Conservation (phyloP, 2,888 invertebrate species). For the Caenorhabditis sp. region DNA sequence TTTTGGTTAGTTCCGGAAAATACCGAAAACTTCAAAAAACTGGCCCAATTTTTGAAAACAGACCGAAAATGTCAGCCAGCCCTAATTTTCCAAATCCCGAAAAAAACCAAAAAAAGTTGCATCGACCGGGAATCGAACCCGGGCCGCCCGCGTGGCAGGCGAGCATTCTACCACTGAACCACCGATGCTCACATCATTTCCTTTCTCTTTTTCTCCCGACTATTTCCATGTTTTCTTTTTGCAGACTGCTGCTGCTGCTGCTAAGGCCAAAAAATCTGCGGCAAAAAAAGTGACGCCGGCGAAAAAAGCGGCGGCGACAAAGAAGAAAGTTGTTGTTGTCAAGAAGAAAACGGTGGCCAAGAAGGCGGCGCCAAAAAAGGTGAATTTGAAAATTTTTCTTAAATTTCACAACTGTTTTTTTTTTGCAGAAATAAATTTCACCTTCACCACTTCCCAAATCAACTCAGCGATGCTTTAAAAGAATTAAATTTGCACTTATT, state of each 20-base stretch:
- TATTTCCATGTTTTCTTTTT: background rate
- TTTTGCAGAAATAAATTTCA: no score
- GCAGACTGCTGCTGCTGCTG: no score
- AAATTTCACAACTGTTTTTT: no score
- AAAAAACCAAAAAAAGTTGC: slow-evolving; percentile 35
- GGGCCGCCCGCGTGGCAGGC: slow-evolving; percentile 70
- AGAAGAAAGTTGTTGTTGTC: background rate
- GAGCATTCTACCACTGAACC: slow-evolving; percentile 70
- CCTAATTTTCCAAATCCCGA: no score
- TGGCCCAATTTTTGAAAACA: no score
- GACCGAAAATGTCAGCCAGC: no score
- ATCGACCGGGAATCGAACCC: slow-evolving; percentile 69
- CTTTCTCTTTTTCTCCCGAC: no score
- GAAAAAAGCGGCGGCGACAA: background rate
- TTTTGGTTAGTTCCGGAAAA: no score
- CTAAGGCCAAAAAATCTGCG: background rate
- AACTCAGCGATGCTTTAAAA: background rate
- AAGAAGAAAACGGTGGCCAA: background rate
- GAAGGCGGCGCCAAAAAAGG: background rate
- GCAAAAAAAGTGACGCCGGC: background rate
- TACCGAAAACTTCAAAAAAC: no score
- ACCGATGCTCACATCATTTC: slow-evolving; percentile 56
- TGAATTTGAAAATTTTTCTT: background rate
- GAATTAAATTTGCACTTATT: background rate
- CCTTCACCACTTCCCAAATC: background rate